phyloP scores from a whole-genome alignment of 2,113 vertebrate species.

The Pithys albifrons region DNA sequence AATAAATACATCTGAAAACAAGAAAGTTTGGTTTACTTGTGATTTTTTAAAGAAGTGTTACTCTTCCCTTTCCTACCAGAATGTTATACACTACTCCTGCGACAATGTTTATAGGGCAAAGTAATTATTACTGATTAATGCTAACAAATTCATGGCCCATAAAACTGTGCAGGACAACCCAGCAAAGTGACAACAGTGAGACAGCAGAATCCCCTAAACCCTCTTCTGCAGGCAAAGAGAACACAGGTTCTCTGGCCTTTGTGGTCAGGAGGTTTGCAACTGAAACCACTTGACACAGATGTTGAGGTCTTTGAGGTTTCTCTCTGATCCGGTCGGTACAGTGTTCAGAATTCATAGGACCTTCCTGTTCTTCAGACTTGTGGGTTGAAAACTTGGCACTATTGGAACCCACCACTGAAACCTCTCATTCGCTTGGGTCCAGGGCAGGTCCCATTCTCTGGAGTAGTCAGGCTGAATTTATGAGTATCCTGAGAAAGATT shows the following conservation, averaged over 20 bases:
- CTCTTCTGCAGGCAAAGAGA: neutral
- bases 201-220: neutral
- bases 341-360: neutral
- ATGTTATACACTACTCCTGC: neutral
- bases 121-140: neutral
- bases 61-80: neutral
- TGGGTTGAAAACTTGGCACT: neutral
- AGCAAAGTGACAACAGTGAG: neutral
- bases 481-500: neutral
- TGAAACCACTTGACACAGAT: neutral
- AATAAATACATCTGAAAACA: constrained; percentile 1
- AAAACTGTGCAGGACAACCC: neutral
- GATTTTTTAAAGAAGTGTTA: neutral
- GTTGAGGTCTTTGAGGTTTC: neutral
- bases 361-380: neutral
- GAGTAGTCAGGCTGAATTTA: neutral
- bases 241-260: neutral
- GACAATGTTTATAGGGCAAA: neutral
- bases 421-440: neutral
- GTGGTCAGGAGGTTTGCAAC: neutral
- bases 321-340: neutral
- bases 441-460: neutral
- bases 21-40: neutral
- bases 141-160: neutral
- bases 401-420: neutral